Evolutionary conservation across 2,888 invertebrate species (phyloP), one percentile per base, ranked within the genome.

Genomic region (Branchipolynoe longqiensis): DNA sequence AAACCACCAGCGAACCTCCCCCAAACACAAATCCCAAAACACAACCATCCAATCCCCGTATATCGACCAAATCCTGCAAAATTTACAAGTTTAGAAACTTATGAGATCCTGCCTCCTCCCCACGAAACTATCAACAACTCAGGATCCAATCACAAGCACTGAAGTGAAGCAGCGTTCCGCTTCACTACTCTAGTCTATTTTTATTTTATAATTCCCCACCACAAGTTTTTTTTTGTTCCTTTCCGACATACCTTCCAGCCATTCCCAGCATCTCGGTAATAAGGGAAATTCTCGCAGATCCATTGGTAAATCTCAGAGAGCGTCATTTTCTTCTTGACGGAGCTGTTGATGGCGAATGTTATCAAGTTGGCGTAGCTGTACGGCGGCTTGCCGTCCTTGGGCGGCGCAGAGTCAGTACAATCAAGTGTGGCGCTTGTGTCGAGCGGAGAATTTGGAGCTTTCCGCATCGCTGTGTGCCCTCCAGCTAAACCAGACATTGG

Each of bases 281-380:
- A 96, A 0, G 96, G 96, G 93, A 96, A 96, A 89, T 96, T 95
- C 88, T 96, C 96, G 90, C 95, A 95, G 73, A 96, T 96, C 94
- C 96, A 96, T 89, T 96, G 95, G 92, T 96, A 96, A 89, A 96
- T 96, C 93, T 96, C 96, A 89, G 96, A 96, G 54, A 96, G 94
- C 1, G 96, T 96, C 96, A 96, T 96, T 94, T 96, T 96, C 89
- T 96, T 95, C 91, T 95, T 95, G 0, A 95, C 94, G 0, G 96
- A 95, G 94, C 95, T 96, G 90, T 94, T 94, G 90, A 96, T 96
- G 6, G 96, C 96, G 90, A 96, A 94, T 87, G 95, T 94, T 89
- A 96, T 96, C 93, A 96, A 95, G 90, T 95, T 96, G 62, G 96
- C 96, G 93, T 96, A 96, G 90, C 96, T 96, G 90, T 94, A 94